phyloP scores from a whole-genome alignment of 2,888 invertebrate species.

The Coecobrya sp. region DNA sequence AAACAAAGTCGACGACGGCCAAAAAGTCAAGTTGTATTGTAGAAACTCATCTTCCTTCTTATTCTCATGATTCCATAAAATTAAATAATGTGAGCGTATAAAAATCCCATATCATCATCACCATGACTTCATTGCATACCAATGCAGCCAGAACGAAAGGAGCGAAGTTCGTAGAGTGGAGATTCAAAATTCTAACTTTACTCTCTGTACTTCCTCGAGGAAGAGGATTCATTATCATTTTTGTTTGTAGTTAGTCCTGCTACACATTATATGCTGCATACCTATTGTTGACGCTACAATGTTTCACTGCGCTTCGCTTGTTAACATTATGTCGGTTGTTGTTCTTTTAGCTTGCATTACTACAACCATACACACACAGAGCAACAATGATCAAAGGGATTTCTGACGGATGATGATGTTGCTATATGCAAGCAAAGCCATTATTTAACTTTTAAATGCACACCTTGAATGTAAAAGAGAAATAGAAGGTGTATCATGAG shows the following conservation, averaged over 20 bases:
- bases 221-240: conserved; percentile 7
- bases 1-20: not conserved
- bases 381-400: not conserved
- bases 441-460: conserved; percentile 37
- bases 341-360: not conserved
- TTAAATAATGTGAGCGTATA: not conserved
- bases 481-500: not conserved
- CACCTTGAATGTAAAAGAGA: not conserved
- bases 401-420: not conserved
- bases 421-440: not conserved
- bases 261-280: not conserved
- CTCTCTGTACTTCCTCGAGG: not conserved
- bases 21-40: not conserved
- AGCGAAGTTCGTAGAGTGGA: too few relatives aligned
- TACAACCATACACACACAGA: not conserved
- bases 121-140: not conserved
- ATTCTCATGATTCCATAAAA: not conserved
- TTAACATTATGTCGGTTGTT: not conserved
- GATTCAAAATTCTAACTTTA: too few relatives aligned
- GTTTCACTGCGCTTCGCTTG: not conserved
- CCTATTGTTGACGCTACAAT: not conserved
- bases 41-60: not conserved
- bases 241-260: not conserved
- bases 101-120: not conserved
- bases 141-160: too few relatives aligned